Conservation (phyloP, 2,888 invertebrate genomes). For the Catocala fraxini region DNA sequence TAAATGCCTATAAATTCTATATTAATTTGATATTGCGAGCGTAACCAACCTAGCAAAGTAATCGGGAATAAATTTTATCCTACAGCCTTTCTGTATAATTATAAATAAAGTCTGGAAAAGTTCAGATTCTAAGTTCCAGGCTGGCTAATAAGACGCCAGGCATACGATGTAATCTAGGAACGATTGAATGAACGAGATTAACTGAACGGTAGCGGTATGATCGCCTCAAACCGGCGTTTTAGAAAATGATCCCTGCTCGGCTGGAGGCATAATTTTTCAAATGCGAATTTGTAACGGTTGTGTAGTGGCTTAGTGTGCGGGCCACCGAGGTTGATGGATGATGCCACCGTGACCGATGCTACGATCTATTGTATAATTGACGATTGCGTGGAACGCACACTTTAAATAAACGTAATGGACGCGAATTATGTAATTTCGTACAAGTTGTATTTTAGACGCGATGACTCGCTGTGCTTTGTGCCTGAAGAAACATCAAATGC, state of each 20-base stretch:
- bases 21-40: slow-evolving; percentile 1
- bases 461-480: slow-evolving; percentile 14
- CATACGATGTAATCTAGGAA: slow-evolving; percentile 44
- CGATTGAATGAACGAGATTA: slow-evolving; percentile 53
- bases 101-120: slow-evolving; percentile 36
- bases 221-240: slow-evolving; percentile 57
- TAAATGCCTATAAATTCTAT: no score
- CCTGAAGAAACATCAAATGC: neutral
- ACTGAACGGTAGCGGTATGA: slow-evolving; percentile 55
- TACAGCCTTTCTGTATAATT: slow-evolving; percentile 10
- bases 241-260: slow-evolving; percentile 57
- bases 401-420: slow-evolving; percentile 44
- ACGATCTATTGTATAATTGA: slow-evolving; percentile 62
- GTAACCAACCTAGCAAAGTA: slow-evolving; percentile 12
- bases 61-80: slow-evolving; percentile 30
- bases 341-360: slow-evolving; percentile 62
- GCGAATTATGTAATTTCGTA: slow-evolving; percentile 37
- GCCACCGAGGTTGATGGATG: slow-evolving; percentile 70
- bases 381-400: slow-evolving; percentile 43
- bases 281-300: slow-evolving; percentile 71
- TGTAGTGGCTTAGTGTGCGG: slow-evolving; percentile 54
- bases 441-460: slow-evolving; percentile 34
- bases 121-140: slow-evolving; percentile 40
- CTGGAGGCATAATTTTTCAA: slow-evolving; percentile 64
- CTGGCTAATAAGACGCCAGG: slow-evolving; percentile 41